Evolutionary conservation across 2,797 vertebrate species (phyloP).

Genomic region (Karalla daura): DNA sequence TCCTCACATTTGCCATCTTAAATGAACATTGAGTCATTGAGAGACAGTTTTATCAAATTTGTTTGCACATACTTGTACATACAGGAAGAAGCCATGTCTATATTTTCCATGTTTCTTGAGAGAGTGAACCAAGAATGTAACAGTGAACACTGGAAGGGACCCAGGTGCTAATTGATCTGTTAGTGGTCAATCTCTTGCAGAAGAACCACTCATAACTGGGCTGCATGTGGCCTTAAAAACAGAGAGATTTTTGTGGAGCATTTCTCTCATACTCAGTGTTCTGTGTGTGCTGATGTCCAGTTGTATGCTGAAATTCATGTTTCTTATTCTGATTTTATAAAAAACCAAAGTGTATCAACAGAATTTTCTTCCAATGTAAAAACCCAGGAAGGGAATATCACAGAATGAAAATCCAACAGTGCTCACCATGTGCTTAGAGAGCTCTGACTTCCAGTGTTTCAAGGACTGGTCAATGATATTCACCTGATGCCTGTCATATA

Average conservation of each 20-base stretch:
- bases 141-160: slow-evolving; percentile 33
- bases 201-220: slow-evolving; percentile 46
- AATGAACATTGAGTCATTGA: too few species aligned
- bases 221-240: slow-evolving; percentile 22
- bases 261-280: not conserved
- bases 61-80: too few species aligned
- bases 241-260: not conserved
- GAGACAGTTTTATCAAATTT: too few species aligned
- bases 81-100: too few species aligned
- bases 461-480: slow-evolving; percentile 81
- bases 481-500: slow-evolving; percentile 64
- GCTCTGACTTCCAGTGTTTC: slow-evolving; percentile 80
- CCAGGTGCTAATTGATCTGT: slow-evolving; percentile 47
- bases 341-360: not conserved
- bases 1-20: too few species aligned
- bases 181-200: slow-evolving; percentile 20
- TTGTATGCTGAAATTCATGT: not conserved
- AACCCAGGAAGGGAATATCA: not conserved
- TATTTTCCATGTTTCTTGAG: too few species aligned
- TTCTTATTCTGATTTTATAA: not conserved
- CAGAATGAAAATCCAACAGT: not conserved
- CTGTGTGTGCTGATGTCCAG: not conserved
- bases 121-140: not conserved
- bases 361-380: not conserved
- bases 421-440: slow-evolving; percentile 82